Conservation (phyloP, 2,113 vertebrate species). For the Junco hyemalis region DNA sequence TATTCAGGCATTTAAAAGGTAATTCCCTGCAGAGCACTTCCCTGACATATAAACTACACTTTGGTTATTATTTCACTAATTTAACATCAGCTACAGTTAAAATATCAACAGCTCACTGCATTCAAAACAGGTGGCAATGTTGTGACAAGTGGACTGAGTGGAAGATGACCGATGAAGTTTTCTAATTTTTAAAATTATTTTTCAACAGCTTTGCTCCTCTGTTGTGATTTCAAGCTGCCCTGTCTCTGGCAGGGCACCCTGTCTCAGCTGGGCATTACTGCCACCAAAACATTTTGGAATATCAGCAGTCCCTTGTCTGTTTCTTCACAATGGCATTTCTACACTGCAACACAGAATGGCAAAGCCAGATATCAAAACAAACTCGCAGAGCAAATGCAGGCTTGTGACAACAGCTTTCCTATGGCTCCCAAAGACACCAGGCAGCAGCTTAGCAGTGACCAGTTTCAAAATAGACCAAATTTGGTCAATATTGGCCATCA, state of each 20-base stretch:
- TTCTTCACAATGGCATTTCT: not conserved
- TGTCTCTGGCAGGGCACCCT: not conserved
- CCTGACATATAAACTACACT: not conserved
- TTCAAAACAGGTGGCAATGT: not conserved
- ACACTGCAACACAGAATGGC: not conserved
- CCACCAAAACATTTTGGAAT: not conserved
- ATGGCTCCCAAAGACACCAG: not conserved
- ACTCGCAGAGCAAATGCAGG: not conserved
- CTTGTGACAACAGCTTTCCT: not conserved
- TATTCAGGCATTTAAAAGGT: not conserved
- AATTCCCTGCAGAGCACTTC: not conserved
- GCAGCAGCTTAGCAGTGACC: not conserved
- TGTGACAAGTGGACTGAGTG: not conserved
- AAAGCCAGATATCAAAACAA: not conserved
- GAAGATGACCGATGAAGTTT: fast-evolving
- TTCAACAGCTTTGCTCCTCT: not conserved
- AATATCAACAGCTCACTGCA: not conserved
- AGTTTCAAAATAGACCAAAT: not conserved
- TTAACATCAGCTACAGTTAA: not conserved
- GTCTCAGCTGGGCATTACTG: not conserved
- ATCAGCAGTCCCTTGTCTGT: not conserved
- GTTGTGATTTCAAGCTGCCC: not conserved
- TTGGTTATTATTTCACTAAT: not conserved
- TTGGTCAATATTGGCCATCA: not conserved
- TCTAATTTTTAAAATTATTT: not conserved